Evolutionary conservation across 1,140 invertebrate genomes (phyloP).

Genomic region (Nasonia giraulti): DNA sequence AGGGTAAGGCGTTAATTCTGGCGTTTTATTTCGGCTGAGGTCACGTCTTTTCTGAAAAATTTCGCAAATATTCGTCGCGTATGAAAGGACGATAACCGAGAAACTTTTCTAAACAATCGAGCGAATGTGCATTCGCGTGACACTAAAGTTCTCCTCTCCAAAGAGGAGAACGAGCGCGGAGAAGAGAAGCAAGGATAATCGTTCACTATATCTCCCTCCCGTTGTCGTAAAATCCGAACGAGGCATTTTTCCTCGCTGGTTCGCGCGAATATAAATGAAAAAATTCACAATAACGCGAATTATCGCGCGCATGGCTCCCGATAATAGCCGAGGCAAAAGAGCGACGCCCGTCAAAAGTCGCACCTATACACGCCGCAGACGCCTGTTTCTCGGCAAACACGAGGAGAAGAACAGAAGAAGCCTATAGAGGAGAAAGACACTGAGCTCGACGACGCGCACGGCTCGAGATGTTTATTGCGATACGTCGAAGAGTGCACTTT

Average conservation of each 20-base stretch:
- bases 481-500: slow-evolving; percentile 31
- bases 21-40: too few species aligned
- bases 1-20: too few species aligned
- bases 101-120: too few species aligned
- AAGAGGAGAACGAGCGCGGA: too few species aligned
- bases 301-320: neutral
- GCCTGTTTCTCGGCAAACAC: neutral
- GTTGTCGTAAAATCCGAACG: slow-evolving; percentile 23
- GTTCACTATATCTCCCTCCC: slow-evolving; percentile 1
- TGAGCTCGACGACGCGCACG: neutral
- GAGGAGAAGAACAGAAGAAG: neutral
- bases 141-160: too few species aligned
- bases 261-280: neutral
- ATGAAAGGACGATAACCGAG: too few species aligned
- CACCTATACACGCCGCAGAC: slow-evolving; percentile 28
- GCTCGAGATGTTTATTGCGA: slow-evolving; percentile 24
- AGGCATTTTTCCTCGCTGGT: neutral
- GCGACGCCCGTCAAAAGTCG: slow-evolving; percentile 51
- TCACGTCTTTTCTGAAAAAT: too few species aligned
- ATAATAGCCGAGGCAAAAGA: slow-evolving; percentile 43
- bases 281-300: too few species aligned
- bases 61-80: too few species aligned
- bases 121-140: too few species aligned
- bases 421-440: neutral
- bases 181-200: neutral